Evolutionary conservation across 2,797 vertebrate genomes (phyloP).

Genomic region (Falco columbarius): DNA sequence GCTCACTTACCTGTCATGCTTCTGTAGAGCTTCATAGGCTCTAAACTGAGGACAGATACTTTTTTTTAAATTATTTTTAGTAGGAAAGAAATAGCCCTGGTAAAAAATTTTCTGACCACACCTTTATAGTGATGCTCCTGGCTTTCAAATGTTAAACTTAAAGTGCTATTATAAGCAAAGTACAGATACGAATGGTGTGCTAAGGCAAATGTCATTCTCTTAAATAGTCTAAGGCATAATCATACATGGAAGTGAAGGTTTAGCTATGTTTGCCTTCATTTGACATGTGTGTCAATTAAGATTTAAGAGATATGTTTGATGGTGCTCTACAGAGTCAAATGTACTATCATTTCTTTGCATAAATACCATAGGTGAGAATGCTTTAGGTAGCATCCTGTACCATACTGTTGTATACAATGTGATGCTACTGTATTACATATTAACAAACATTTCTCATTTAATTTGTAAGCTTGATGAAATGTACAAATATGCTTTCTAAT

Average conservation of each 20-base stretch:
- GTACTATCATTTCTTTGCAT: neutral
- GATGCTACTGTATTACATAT: neutral
- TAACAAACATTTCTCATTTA: neutral
- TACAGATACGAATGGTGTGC: slow-evolving; percentile 16
- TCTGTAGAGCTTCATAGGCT: neutral
- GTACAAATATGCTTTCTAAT: neutral
- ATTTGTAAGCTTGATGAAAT: slow-evolving; percentile 11
- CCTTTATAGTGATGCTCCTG: neutral
- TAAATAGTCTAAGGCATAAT: slow-evolving; percentile 57
- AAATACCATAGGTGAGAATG: slow-evolving; percentile 15
- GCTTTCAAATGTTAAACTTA: slow-evolving; percentile 64
- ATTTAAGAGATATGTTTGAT: neutral
- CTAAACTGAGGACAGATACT: neutral
- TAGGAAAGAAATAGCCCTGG: neutral
- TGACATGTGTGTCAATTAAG: neutral
- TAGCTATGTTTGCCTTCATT: slow-evolving; percentile 19
- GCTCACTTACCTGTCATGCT: neutral
- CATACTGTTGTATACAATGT: neutral
- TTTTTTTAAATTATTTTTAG: neutral
- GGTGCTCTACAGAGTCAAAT: neutral
- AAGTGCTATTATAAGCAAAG: slow-evolving; percentile 43
- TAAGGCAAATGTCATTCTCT: slow-evolving; percentile 39
- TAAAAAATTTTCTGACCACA: neutral
- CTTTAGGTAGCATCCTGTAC: neutral
- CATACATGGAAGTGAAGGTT: neutral